Evolutionary conservation across 2,888 invertebrate genomes (phyloP), one percentile per base, ranked within the genome.

Genomic region (Lissonota sp.): DNA sequence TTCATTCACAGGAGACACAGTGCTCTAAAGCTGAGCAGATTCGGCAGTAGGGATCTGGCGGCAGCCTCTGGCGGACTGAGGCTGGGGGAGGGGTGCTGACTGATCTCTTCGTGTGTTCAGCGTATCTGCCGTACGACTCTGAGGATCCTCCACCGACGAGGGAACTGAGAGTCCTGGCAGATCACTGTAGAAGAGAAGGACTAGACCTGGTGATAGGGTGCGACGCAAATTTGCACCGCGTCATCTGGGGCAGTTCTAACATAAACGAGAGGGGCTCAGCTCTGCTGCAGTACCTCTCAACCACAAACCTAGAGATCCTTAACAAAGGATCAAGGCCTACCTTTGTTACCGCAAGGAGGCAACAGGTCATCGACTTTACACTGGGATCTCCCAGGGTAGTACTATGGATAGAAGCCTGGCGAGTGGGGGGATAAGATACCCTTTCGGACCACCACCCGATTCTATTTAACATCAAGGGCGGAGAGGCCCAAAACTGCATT

Each of bases 261-360:
- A 26, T 3, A 26, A 26, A 26, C 26, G 26, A 26, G 3, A 26
- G 26, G 26, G 26, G 26, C 26, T 26, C 26, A 26, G 26, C 26
- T 26, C 26, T 26, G 26, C 26, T 26, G 26, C 26, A 26, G 26
- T 26, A 26, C 26, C 26, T 26, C 26, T 26, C 26, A 26, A 26
- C 26, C 26, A 26, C 26, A 1, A 26, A 26, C 42, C 14, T 82
- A 8, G 14, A 57, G 8, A 67, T 82, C 55, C 0, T 67, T 8
- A 82, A 73, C 14, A 49, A 58, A 63, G 71, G 66, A 12, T 70
- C 16, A 44, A 74, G 80, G 69, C 77, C 69, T 3, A 77, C 80
- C 10, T 77, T 80, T 14, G 58, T 70, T 16, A 26, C 26, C 1
- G 26, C 26, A 26, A 26, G 26, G 26, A 26, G 26, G 26, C 26